These are phyloP conservation scores for Solea senegalensis DNA, from an alignment of 2,113 vertebrate species.

Conservation along the genomic window DNA sequence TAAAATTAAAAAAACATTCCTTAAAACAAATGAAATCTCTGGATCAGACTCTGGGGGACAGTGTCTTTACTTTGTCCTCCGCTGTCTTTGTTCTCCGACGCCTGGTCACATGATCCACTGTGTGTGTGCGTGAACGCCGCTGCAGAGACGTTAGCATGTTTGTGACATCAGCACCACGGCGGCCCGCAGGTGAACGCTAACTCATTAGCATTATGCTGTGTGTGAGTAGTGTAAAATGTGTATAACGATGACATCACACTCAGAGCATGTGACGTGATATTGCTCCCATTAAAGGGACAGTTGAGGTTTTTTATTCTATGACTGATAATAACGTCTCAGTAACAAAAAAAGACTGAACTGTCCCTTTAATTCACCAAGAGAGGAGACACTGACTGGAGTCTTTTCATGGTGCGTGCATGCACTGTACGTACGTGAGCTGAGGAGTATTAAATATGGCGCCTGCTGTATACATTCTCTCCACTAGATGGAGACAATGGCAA, in stretches of 20 bases:
- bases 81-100: conserved; percentile 23
- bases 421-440: conserved; percentile 32
- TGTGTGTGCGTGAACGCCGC: background rate
- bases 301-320: too few relatives aligned
- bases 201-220: conserved; percentile 27
- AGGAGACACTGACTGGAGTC: conserved; percentile 12
- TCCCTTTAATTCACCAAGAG: conserved; percentile 4
- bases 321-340: too few relatives aligned
- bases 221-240: conserved; percentile 38
- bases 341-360: too few relatives aligned
- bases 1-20: conserved; percentile 17
- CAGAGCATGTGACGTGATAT: conserved; percentile 28
- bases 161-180: conserved; percentile 61
- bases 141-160: conserved; percentile 22
- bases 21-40: conserved; percentile 19
- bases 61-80: background rate
- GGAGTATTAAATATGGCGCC: conserved; percentile 38
- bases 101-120: background rate
- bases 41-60: conserved; percentile 2
- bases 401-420: conserved; percentile 63
- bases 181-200: conserved; percentile 19
- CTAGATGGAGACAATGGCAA: conserved; percentile 67
- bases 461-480: conserved; percentile 73
- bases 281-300: conserved; percentile 1
- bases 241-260: conserved; percentile 30